These are phyloP conservation scores for Hermatobates lingyangjiaoensis DNA, from an alignment of 1,140 invertebrate genomes.

Conservation along the genomic window DNA sequence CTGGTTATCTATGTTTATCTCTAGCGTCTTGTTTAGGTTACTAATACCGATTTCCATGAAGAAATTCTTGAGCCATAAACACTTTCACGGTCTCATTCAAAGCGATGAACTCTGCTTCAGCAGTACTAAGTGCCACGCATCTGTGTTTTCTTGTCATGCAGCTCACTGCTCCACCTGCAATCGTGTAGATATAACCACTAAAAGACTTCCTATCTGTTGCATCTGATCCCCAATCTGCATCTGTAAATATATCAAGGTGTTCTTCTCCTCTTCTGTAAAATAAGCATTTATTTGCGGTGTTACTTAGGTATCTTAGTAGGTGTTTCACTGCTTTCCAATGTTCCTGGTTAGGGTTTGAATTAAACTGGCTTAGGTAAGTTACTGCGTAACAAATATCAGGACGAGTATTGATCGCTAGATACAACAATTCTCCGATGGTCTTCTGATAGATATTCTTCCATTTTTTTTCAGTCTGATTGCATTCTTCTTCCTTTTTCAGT, in stretches of 20 bases:
- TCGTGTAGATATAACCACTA: constrained; percentile 15
- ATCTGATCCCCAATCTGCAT: constrained; percentile 14
- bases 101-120: constrained; percentile 19
- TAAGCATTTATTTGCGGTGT: not conserved
- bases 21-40: too few species aligned
- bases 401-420: not conserved
- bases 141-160: constrained; percentile 19
- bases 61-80: too few species aligned
- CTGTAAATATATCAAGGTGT: not conserved
- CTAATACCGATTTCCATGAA: too few species aligned
- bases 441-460: not conserved
- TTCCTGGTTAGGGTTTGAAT: not conserved
- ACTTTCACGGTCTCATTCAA: too few species aligned
- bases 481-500: too few species aligned
- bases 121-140: constrained; percentile 15
- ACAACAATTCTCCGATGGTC: not conserved
- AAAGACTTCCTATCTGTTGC: constrained; percentile 16
- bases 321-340: not conserved
- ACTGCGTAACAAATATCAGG: not conserved
- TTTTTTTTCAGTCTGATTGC: too few species aligned
- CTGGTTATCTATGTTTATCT: too few species aligned
- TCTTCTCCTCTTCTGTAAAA: not conserved
- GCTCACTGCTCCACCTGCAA: constrained; percentile 11
- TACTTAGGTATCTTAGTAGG: not conserved
- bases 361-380: not conserved